These are phyloP conservation scores for Muraenolepis orangiensis DNA, from an alignment of 2,797 vertebrate species.

Conservation along the genomic window DNA sequence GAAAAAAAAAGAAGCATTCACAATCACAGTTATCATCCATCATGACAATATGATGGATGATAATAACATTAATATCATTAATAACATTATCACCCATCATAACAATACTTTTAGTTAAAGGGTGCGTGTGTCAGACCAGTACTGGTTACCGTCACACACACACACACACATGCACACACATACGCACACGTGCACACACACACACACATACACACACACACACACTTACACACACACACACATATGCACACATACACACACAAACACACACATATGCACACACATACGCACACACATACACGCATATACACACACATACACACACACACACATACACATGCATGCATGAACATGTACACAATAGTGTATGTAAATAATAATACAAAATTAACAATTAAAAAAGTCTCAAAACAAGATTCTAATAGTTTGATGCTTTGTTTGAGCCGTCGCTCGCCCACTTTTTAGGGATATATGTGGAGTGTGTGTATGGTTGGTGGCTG, in stretches of 20 bases:
- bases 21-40: slow-evolving; percentile 28
- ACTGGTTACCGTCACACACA: slow-evolving; percentile 26
- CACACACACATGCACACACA: too few species aligned
- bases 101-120: slow-evolving; percentile 26
- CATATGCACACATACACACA: slow-evolving; percentile 55
- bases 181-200: too few species aligned
- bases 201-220: not conserved
- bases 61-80: too few species aligned
- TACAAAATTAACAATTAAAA: slow-evolving; percentile 7
- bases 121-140: slow-evolving; percentile 17
- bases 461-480: too few species aligned
- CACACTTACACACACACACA: slow-evolving; percentile 45
- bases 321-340: slow-evolving; percentile 44
- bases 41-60: slow-evolving; percentile 28
- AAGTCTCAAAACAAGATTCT: not conserved
- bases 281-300: slow-evolving; percentile 4
- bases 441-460: not conserved
- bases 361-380: slow-evolving; percentile 19
- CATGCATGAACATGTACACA: slow-evolving; percentile 60
- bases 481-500: too few species aligned
- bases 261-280: slow-evolving; percentile 49
- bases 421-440: not conserved
- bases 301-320: not conserved
- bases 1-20: slow-evolving; percentile 7
- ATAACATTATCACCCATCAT: slow-evolving; percentile 32